Conservation (phyloP, 53 echinoderm and acorn worm species). For the Echinometra lucunter region DNA sequence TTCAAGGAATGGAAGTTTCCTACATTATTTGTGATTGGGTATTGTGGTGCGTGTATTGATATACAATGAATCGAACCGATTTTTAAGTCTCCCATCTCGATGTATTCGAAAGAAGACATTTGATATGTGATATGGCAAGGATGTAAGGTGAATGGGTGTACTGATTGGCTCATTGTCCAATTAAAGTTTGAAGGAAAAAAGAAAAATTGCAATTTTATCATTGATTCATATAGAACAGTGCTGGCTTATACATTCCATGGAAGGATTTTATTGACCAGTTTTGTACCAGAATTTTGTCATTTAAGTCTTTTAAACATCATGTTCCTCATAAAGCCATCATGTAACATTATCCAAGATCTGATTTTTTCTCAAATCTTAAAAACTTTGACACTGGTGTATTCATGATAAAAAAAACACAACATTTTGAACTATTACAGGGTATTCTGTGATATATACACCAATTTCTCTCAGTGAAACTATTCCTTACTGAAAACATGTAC, state of each 20-base stretch:
- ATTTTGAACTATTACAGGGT: no score
- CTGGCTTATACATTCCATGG: neutral
- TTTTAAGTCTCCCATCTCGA: neutral
- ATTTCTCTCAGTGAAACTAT: no score
- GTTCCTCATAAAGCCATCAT: neutral
- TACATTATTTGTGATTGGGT: neutral
- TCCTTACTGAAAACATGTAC: no score
- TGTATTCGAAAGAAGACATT: neutral
- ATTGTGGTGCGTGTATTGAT: neutral
- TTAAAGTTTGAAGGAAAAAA: neutral
- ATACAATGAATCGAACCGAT: neutral
- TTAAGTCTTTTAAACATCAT: neutral
- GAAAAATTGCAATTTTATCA: neutral
- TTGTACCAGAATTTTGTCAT: neutral
- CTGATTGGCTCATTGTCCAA: neutral
- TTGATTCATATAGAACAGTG: neutral
- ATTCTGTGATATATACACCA: no score
- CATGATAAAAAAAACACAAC: no score
- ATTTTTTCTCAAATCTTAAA: neutral
- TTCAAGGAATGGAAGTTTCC: neutral
- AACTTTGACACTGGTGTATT: neutral
- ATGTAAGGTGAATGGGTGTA: neutral
- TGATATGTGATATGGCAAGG: neutral
- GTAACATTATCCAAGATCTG: neutral
- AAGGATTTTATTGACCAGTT: neutral